Percentiles rank a stretch among this genome's conserved stretches.
phyloP scores from a whole-genome alignment of 1,140 invertebrate genomes.

The Alviniconcha marisindica region DNA sequence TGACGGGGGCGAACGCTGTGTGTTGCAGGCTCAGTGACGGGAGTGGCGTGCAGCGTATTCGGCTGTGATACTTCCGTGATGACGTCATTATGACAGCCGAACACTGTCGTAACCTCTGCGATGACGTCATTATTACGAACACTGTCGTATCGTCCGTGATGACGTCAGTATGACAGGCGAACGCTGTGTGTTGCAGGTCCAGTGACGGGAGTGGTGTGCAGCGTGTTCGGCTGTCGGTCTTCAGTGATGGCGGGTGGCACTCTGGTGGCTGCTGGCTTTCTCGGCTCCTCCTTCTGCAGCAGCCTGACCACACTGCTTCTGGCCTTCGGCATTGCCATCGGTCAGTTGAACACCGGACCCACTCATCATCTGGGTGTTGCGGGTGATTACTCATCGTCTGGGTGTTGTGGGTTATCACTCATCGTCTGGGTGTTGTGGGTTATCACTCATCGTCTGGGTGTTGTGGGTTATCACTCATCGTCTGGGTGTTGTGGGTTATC shows the following conservation, averaged over 20 bases:
- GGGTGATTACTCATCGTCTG: too few species aligned
- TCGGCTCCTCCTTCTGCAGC: conserved; percentile 15
- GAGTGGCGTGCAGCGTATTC: background rate
- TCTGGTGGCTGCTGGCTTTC: conserved; percentile 20
- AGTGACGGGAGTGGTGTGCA: background rate
- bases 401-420: too few species aligned
- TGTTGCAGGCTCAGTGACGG: too few species aligned
- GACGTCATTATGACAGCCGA: background rate
- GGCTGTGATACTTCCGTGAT: background rate
- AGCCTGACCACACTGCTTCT: background rate
- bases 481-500: too few species aligned
- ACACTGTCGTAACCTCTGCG: background rate
- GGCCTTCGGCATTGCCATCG: conserved; percentile 31
- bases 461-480: too few species aligned
- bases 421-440: too few species aligned
- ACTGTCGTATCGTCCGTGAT: background rate
- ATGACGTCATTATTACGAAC: background rate
- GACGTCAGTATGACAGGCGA: background rate
- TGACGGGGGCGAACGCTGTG: too few species aligned
- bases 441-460: too few species aligned
- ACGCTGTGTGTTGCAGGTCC: background rate
- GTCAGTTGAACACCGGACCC: too few species aligned
- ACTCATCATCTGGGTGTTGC: too few species aligned
- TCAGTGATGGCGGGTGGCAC: conserved; percentile 33
- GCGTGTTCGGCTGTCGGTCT: conserved; percentile 27